phyloP scores from a whole-genome alignment of 2,113 vertebrate species.

The Heloderma charlesbogerti region DNA sequence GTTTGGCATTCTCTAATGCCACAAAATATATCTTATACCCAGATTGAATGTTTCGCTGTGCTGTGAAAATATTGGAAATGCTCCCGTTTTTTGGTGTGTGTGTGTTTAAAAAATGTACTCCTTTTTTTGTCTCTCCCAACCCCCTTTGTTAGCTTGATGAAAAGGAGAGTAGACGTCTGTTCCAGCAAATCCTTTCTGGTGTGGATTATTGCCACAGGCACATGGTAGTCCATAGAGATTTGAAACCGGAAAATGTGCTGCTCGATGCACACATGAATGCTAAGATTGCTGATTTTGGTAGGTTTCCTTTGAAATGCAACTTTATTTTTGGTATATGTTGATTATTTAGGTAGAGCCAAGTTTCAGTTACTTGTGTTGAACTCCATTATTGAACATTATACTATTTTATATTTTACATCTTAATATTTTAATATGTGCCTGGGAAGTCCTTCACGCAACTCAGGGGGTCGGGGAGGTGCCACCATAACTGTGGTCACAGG shows the following conservation, averaged over 20 bases:
- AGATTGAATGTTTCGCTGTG: too few species aligned
- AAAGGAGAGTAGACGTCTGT: constrained; percentile 95
- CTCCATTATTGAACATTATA: background rate
- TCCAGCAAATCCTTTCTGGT: constrained; percentile 98
- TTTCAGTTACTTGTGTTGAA: background rate
- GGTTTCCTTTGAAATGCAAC: constrained; percentile 47
- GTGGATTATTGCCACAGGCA: constrained; percentile 99
- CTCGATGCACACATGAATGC: constrained; percentile 99
- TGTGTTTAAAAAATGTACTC: background rate
- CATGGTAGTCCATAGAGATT: constrained; percentile 98
- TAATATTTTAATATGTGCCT: too few species aligned
- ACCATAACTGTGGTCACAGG: too few species aligned
- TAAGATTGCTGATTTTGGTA: constrained; percentile 98
- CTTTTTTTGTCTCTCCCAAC: background rate
- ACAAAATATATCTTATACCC: background rate
- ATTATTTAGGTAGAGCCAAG: background rate
- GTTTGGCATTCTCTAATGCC: background rate
- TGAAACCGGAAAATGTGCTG: constrained; percentile 98
- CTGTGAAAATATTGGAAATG: background rate
- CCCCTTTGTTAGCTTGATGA: constrained; percentile 88
- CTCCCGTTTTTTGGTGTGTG: background rate
- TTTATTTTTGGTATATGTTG: background rate
- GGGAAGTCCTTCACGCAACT: too few species aligned
- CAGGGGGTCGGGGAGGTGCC: too few species aligned
- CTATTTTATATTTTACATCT: too few species aligned